Base-by-base conservation (phyloP, 2,113 vertebrate species). In the Crocuta crocuta region DNA sequence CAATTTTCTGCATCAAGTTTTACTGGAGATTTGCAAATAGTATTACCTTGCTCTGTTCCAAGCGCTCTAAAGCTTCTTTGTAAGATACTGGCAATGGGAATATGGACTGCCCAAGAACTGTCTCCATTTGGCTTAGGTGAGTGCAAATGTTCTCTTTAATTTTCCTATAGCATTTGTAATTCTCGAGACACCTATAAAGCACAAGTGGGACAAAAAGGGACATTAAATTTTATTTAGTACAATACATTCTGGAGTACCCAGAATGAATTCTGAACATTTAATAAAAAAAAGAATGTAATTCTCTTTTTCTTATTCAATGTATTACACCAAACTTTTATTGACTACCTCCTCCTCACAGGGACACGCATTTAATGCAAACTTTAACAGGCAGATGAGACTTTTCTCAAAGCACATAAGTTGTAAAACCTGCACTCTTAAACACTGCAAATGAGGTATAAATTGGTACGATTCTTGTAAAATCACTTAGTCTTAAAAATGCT, bases 41-140 rank as follows among this genome's bases (percentile, higher is more conserved):
- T 12, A 2, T 98, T 98, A 99, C 99, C 98, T 98, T 99, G 70
- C 99, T 99, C 85, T 99, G 98, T 74, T 98, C 98, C 78, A 99
- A 98, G 95, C 98, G 98, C 16, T 99, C 98, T 55, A 98, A 97
- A 91, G 99, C 99, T 97, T 99, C 99, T 80, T 98, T 98, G 8
- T 99, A 99, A 90, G 99, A 99, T 35, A 79, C 58, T 16, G 99
- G 98, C 93, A 98, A 98, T 0, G 97, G 98, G 70, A 96, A 91
- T 95, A 99, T 90, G 71, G 97, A 97, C 74, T 99, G 97, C 2
- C 83, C 39, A 24, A 99, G 99, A 53, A 76, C 79, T 13, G 95
- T 98, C 97, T 99, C 99, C 55, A 98, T 80, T 3, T 97, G 98
- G 31, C 98, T 97, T 71, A 99, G 97, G 23, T 95, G 71, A 95